Base-by-base conservation (phyloP, 2,113 vertebrate species). In the Meleagris gallopavo region DNA sequence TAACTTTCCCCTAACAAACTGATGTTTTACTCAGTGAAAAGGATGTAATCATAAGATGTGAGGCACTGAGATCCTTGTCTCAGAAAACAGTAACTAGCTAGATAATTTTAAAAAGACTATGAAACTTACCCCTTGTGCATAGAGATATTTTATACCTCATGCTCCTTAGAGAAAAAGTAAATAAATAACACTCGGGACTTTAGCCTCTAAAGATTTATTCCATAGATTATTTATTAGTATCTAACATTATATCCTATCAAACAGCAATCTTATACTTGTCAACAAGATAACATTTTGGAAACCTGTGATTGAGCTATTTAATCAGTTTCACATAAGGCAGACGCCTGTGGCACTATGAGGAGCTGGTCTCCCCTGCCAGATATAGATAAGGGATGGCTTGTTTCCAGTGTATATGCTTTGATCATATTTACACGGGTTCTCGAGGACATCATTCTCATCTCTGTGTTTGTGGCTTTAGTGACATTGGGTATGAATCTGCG, bases 241-340 rank as follows among this genome's bases (percentile, higher is more conserved):
- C 62, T 41, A 87, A 67, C 8, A 48, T 14, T 29, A 58, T 79
- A 48, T 83, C 88, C 77, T 61, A 78, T 55, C 89, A 93, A 69
- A 36, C 22, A 86, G 30, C 29, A 79, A 88, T 84, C 61, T 88
- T 66, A 25, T 52, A 15, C 69, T 89, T 93, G 85, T 94, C 69
- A 81, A 40, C 38, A 84, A 57, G 34, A 78, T 54, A 86, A 83
- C 61, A n/a, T 34, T 93, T 91, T 62, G 62, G 67, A 46, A 94
- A 69, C n/a, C 50, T 80, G 61, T 73, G 82, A 95, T 38, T 83
- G 83, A 91, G 32, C 27, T 76, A 83, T 60, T 90, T 78, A 90
- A 92, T 69, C 70, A 74, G 34, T 72, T 86, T 29, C 45, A 46
- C 15, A 29, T 29, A 69, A 86, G 46, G 75, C 50, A 96, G 92